These are phyloP conservation scores for Dicerorhinus sumatrensis DNA, from an alignment of 2,113 vertebrate genomes.

Conservation along the genomic window DNA sequence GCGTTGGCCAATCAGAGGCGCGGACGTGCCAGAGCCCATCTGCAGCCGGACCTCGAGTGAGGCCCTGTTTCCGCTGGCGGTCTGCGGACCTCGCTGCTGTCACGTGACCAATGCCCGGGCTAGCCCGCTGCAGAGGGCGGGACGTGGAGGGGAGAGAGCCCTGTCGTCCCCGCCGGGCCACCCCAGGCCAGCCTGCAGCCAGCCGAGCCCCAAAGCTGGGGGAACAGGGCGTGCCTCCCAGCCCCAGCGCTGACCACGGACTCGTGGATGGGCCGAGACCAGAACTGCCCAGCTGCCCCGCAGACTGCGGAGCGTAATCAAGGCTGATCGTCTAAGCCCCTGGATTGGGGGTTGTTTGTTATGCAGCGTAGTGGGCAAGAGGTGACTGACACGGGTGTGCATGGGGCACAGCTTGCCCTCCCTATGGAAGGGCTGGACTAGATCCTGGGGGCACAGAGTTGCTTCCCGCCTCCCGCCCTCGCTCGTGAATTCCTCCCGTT, in stretches of 20 bases:
- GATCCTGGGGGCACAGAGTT: neutral
- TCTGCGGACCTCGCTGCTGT: neutral
- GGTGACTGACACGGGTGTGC: neutral
- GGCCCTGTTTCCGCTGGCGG: neutral
- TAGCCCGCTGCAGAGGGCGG: neutral
- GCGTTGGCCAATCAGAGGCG: neutral
- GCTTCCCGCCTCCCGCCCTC: neutral
- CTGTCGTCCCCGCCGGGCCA: neutral
- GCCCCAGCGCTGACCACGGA: neutral
- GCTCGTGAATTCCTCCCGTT: neutral
- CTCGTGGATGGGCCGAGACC: neutral
- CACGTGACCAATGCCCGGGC: neutral
- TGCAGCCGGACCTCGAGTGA: neutral
- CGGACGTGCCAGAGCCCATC: accelerated
- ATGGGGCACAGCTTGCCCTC: too few relatives aligned
- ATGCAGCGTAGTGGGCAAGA: accelerated
- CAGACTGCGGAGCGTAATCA: neutral
- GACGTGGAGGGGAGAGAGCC: neutral
- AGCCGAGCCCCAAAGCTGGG: neutral
- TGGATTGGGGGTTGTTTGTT: neutral
- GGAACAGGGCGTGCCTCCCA: too few relatives aligned
- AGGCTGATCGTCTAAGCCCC: neutral
- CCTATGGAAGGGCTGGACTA: neutral
- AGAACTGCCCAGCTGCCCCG: neutral
- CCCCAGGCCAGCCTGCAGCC: neutral